Conservation (phyloP, 2,113 vertebrate genomes). For the Himantopus leucocephalus region DNA sequence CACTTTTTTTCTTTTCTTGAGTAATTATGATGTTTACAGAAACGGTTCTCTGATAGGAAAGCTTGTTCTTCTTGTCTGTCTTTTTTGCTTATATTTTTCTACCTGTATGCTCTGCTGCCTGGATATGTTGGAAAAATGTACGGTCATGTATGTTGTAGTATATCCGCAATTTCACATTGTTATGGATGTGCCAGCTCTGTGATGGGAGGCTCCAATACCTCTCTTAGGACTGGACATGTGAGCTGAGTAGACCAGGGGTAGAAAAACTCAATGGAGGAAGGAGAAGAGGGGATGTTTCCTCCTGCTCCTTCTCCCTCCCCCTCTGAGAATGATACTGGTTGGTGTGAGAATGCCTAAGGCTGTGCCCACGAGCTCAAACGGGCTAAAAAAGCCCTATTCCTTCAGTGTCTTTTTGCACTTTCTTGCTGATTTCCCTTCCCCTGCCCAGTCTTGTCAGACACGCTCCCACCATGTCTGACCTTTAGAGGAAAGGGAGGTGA, state of each 20-base stretch:
- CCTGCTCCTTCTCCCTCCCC: neutral
- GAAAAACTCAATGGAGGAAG: neutral
- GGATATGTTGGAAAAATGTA: neutral
- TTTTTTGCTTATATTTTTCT: neutral
- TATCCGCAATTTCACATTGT: rapidly evolving
- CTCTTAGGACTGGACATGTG: neutral
- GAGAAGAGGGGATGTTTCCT: neutral
- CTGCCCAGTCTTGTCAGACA: neutral
- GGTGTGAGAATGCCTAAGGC: neutral
- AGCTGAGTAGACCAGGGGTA: neutral
- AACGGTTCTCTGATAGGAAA: neutral
- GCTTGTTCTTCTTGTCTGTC: rapidly evolving
- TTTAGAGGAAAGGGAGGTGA: neutral
- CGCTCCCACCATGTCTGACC: neutral
- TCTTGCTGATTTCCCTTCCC: neutral
- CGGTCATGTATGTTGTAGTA: rapidly evolving
- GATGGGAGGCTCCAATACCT: neutral
- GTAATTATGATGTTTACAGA: neutral
- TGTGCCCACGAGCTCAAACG: neutral
- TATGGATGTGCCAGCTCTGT: neutral
- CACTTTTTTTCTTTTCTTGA: neutral
- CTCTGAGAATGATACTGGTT: neutral
- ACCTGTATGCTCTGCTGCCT: neutral
- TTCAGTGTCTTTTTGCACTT: neutral
- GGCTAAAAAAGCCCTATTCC: neutral